Percentiles rank a stretch among this genome's conserved stretches.
phyloP scores from a whole-genome alignment of 2,113 vertebrate genomes.

The Antechinus stuartii region DNA sequence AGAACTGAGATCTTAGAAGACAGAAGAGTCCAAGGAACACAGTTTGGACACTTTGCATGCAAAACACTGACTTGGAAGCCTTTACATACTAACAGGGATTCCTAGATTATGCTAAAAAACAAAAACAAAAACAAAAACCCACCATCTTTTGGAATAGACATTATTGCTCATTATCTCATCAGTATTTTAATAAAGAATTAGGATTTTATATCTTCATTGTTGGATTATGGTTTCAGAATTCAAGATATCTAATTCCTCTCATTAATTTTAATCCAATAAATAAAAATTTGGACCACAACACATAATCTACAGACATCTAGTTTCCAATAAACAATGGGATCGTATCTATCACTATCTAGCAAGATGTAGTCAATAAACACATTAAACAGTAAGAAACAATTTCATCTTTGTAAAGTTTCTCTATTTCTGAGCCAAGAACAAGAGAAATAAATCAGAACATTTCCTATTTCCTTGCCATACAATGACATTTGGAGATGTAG shows the following conservation, averaged over 20 bases:
- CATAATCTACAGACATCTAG: slow-evolving; percentile 35
- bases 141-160: neutral
- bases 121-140: no score
- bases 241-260: slow-evolving; percentile 24
- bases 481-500: slow-evolving; percentile 64
- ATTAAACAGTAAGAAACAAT: slow-evolving; percentile 20
- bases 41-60: neutral
- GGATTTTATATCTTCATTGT: neutral
- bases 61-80: neutral
- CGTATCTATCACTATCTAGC: neutral
- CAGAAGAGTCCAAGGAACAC: neutral
- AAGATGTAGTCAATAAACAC: slow-evolving; percentile 19
- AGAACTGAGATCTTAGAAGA: neutral
- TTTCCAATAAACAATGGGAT: neutral
- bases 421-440: slow-evolving; percentile 74
- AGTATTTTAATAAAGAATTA: neutral
- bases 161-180: neutral
- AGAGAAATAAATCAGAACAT: slow-evolving; percentile 53
- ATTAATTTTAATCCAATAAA: slow-evolving; percentile 44
- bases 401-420: slow-evolving; percentile 31
- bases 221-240: neutral
- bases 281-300: slow-evolving; percentile 12
- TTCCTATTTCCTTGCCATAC: slow-evolving; percentile 53
- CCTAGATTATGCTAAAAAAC: neutral
- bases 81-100: neutral